Percentiles rank a stretch among this genome's conserved stretches.
phyloP scores from a whole-genome alignment of 2,888 invertebrate genomes.

The Acheta domesticus region DNA sequence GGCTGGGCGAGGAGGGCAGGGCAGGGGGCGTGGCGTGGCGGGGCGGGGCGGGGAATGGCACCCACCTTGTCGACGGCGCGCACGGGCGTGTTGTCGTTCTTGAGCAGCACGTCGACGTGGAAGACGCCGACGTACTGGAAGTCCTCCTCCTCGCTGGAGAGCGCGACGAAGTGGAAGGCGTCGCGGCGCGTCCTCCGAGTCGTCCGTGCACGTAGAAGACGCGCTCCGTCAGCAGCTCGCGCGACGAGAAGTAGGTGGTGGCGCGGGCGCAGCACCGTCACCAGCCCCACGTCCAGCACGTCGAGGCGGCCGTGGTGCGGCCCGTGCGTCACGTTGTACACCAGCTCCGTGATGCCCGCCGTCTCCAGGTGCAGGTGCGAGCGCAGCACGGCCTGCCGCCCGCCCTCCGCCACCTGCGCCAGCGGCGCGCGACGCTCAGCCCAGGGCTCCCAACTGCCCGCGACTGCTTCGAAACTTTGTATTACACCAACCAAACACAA shows the following conservation, averaged over 20 bases:
- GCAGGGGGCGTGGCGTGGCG: no score
- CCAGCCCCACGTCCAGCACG: constrained; percentile 52
- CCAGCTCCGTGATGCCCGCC: constrained; percentile 60
- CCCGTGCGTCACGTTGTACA: constrained; percentile 70
- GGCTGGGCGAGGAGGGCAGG: no score
- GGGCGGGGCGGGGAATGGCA: no score
- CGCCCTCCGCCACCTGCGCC: constrained; percentile 78
- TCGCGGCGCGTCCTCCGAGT: constrained; percentile 80
- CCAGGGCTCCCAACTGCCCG: no score
- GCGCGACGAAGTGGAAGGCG: constrained; percentile 68
- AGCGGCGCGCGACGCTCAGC: no score
- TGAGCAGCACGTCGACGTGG: constrained; percentile 72
- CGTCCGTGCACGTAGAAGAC: constrained; percentile 89
- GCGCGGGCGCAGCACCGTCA: constrained; percentile 47
- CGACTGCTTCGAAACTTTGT: no score
- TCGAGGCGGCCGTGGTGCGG: constrained; percentile 79
- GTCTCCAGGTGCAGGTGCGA: constrained; percentile 67
- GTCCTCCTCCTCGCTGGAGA: constrained; percentile 69
- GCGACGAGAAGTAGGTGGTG: constrained; percentile 67
- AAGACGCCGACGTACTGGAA: constrained; percentile 81
- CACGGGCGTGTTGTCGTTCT: constrained; percentile 88
- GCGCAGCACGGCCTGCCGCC: constrained; percentile 64
- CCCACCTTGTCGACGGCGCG: constrained; percentile 62
- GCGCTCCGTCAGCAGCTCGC: constrained; percentile 68
- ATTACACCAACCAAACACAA: no score